These are phyloP conservation scores for Fragum fragum DNA, from an alignment of 2,888 invertebrate species.

Conservation along the genomic window DNA sequence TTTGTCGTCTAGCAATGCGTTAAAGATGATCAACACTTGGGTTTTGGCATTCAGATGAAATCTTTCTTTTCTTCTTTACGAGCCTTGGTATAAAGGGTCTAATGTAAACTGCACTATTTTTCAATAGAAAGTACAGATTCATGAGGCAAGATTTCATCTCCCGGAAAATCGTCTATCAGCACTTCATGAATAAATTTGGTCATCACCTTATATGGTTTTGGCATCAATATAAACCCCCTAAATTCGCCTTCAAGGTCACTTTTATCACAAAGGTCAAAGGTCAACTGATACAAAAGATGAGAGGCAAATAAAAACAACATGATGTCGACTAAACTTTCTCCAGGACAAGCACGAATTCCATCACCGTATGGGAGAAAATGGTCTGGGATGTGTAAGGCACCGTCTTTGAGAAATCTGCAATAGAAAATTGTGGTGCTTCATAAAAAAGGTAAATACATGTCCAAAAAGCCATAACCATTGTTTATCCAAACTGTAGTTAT, in stretches of 20 bases:
- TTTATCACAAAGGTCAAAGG: conserved; percentile 51
- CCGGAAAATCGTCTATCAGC: neutral
- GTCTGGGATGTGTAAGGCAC: conserved; percentile 75
- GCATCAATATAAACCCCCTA: conserved; percentile 68
- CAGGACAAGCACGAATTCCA: conserved; percentile 76
- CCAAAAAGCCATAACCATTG: no score
- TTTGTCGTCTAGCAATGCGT: no score
- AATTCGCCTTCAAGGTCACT: conserved; percentile 70
- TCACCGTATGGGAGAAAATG: conserved; percentile 78
- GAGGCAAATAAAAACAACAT: conserved; percentile 77
- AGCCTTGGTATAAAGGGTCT: no score
- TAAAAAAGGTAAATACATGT: no score
- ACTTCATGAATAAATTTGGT: neutral
- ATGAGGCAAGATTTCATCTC: neutral
- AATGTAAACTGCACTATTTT: neutral
- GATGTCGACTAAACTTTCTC: conserved; percentile 77
- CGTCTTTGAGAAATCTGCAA: conserved; percentile 75
- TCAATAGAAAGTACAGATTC: neutral
- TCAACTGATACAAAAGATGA: conserved; percentile 74
- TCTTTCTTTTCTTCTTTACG: no score
- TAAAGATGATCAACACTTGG: no score
- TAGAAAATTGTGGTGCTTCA: no score
- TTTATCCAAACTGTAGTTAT: no score
- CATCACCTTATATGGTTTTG: conserved; percentile 70
- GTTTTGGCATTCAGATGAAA: no score